These are phyloP conservation scores for Temnothorax longispinosus DNA, from an alignment of 1,140 invertebrate species.

Conservation along the genomic window DNA sequence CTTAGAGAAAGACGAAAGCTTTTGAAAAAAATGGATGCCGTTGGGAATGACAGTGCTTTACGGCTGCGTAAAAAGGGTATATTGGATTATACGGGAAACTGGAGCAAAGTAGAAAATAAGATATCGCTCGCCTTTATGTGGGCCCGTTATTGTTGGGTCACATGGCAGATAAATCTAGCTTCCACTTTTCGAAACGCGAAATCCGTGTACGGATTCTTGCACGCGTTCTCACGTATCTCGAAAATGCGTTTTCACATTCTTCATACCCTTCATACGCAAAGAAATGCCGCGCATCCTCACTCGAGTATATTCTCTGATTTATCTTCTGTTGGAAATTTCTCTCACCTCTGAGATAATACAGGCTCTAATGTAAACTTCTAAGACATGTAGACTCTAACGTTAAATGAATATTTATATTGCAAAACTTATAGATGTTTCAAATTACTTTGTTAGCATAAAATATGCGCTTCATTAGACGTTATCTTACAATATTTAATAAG, in stretches of 20 bases:
- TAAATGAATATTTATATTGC: not conserved
- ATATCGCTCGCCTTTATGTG: conserved; percentile 29
- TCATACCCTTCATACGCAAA: not conserved
- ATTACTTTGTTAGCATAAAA: not conserved
- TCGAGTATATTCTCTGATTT: conserved; percentile 53
- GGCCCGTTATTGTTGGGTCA: conserved; percentile 55
- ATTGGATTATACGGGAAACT: conserved; percentile 54
- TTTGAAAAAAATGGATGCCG: not conserved
- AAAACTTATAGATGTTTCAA: not conserved
- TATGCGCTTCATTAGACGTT: not conserved
- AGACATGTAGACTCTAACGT: not conserved
- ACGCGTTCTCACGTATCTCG: conserved; percentile 28
- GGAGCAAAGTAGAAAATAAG: conserved; percentile 55
- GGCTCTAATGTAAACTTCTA: not conserved
- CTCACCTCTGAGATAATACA: not conserved
- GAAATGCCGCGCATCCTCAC: not conserved
- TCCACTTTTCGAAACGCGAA: conserved; percentile 66
- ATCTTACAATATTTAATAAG: not conserved
- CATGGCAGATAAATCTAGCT: conserved; percentile 58
- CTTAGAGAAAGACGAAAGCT: not conserved
- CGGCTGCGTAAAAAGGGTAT: conserved; percentile 41
- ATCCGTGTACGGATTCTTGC: conserved; percentile 55
- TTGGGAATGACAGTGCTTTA: conserved; percentile 31
- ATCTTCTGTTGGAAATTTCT: conserved; percentile 1
- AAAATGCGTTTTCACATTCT: conserved; percentile 45